These are phyloP conservation scores for Didymodactylos carnosus DNA, from an alignment of 2,888 invertebrate genomes.

Conservation along the genomic window DNA sequence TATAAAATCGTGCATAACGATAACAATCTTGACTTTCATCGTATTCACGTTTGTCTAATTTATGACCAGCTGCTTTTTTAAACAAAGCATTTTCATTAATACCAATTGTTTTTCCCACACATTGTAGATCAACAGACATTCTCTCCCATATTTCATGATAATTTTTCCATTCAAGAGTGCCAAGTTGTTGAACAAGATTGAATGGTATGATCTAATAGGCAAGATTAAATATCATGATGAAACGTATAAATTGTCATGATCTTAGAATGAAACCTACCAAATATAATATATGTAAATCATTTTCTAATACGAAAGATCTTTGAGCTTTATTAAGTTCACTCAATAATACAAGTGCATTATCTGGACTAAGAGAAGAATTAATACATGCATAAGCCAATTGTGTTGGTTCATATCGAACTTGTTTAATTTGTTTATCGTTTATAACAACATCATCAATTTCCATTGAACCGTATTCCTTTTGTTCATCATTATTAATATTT, in stretches of 20 bases:
- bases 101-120: constrained; percentile 68
- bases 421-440: too few relatives aligned
- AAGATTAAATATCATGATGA: neutral
- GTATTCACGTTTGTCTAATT: neutral
- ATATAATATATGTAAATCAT: constrained; percentile 81
- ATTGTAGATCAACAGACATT: constrained; percentile 54
- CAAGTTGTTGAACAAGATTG: constrained; percentile 7
- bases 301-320: constrained; percentile 70
- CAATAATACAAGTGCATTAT: constrained; percentile 69
- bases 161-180: constrained; percentile 48
- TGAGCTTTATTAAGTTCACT: constrained; percentile 69
- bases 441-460: too few relatives aligned
- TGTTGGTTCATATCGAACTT: constrained; percentile 40
- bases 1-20: constrained; percentile 34
- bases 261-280: constrained; percentile 41
- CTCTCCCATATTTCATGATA: constrained; percentile 59
- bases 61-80: constrained; percentile 17
- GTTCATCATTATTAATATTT: neutral
- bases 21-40: neutral
- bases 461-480: constrained; percentile 41
- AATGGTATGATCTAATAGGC: constrained; percentile 5
- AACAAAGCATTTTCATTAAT: constrained; percentile 60
- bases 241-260: neutral
- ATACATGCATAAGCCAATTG: constrained; percentile 75
- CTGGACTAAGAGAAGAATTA: constrained; percentile 75